Evolutionary conservation across 2,888 invertebrate species (phyloP).

Genomic region (Gastrophysa polygoni): DNA sequence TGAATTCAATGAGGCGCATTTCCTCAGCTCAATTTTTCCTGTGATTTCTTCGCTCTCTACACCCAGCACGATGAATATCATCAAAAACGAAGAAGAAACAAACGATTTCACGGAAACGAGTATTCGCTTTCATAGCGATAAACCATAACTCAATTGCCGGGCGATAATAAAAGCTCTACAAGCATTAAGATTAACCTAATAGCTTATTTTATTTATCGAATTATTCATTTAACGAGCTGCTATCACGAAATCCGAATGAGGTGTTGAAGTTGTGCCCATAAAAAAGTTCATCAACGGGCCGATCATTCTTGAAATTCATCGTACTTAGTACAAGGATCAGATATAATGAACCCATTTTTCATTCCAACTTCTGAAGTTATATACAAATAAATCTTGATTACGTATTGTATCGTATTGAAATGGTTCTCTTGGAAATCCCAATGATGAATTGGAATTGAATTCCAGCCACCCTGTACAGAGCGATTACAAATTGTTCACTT

Average conservation of each 20-base stretch:
- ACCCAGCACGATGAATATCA: not conserved
- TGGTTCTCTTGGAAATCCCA: no score
- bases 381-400: no score
- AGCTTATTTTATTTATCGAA: constrained; percentile 16
- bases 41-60: not conserved
- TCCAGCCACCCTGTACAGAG: no score
- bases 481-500: no score
- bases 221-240: constrained; percentile 15
- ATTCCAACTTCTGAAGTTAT: no score
- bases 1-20: not conserved
- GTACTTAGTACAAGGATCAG: no score
- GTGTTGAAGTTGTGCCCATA: constrained; percentile 6
- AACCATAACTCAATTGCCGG: constrained; percentile 8
- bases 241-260: constrained; percentile 17
- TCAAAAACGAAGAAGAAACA: constrained; percentile 1
- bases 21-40: not conserved
- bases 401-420: no score
- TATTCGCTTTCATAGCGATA: not conserved
- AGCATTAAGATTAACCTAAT: constrained; percentile 20
- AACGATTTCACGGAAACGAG: constrained; percentile 1
- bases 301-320: not conserved
- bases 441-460: no score
- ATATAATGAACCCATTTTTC: no score
- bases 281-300: not conserved
- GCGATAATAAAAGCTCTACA: constrained; percentile 15